Percentiles rank a stretch among this genome's conserved stretches.
These are phyloP conservation scores for Sclerurus mexicanus DNA, from an alignment of 2,113 vertebrate species.

Conservation along the genomic window DNA sequence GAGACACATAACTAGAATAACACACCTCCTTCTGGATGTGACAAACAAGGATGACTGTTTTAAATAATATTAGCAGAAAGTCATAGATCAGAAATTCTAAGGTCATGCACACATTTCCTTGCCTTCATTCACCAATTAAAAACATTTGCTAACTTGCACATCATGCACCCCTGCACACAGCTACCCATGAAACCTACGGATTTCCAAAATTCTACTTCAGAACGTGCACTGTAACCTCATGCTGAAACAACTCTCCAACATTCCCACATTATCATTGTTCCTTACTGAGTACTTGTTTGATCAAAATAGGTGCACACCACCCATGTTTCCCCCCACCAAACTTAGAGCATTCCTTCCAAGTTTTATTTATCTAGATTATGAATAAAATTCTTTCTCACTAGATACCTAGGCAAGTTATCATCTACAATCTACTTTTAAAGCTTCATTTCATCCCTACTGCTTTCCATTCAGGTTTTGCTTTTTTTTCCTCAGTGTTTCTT, in stretches of 20 bases:
- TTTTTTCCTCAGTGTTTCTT: not conserved
- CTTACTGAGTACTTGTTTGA: accelerated
- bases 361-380: not conserved
- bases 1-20: not conserved
- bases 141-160: not conserved
- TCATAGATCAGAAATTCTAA: not conserved
- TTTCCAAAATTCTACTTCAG: not conserved
- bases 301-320: not conserved
- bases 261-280: not conserved
- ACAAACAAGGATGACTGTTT: not conserved
- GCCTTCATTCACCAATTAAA: not conserved
- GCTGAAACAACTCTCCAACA: not conserved
- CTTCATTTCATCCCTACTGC: not conserved
- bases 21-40: not conserved
- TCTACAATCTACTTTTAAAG: not conserved
- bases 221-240: not conserved
- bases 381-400: not conserved
- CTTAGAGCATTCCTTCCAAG: not conserved
- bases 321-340: not conserved
- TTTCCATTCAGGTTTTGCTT: not conserved
- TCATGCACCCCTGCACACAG: not conserved
- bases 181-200: not conserved
- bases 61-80: not conserved
- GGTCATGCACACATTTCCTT: not conserved
- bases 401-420: not conserved